phyloP scores from a whole-genome alignment of 2,797 vertebrate genomes.

The Sciaenops ocellatus region DNA sequence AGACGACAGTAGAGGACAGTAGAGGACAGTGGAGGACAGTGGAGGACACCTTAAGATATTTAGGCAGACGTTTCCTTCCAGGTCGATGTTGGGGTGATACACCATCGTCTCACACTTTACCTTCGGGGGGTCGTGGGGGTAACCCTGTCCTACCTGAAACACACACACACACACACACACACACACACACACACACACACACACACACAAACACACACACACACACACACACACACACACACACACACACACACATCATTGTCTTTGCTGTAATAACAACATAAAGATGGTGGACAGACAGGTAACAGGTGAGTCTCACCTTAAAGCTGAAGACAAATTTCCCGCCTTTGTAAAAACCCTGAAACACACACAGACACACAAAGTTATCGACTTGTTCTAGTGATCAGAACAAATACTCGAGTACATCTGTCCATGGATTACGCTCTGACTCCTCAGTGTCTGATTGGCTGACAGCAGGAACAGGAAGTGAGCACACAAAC shows the following conservation, averaged over 20 bases:
- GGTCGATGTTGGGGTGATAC: slow-evolving; percentile 98
- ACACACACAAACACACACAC: no score
- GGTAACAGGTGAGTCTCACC: slow-evolving; percentile 83
- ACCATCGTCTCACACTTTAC: slow-evolving; percentile 99
- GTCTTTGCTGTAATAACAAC: neutral
- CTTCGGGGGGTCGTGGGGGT: slow-evolving; percentile 96
- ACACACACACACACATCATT: neutral
- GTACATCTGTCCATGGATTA: neutral
- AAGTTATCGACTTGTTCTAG: no score
- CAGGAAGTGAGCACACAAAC: slow-evolving; percentile 2
- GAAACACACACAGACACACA: slow-evolving; percentile 41
- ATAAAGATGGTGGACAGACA: neutral
- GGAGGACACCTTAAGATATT: slow-evolving; percentile 92
- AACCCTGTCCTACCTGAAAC: slow-evolving; percentile 94
- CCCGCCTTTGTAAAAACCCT: slow-evolving; percentile 96
- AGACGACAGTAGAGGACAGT: no score
- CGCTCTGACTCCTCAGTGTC: neutral
- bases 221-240: neutral
- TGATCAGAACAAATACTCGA: neutral
- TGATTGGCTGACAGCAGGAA: no score
- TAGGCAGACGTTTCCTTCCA: slow-evolving; percentile 98
- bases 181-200: slow-evolving; percentile 20
- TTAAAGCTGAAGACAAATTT: slow-evolving; percentile 98
- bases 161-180: slow-evolving; percentile 39
- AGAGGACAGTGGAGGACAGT: no score